A percentile compares a stretch with the other conserved stretches of the same genome.
phyloP scores from a whole-genome alignment of 2,797 vertebrate species.

The Leptodactylus fallax region DNA sequence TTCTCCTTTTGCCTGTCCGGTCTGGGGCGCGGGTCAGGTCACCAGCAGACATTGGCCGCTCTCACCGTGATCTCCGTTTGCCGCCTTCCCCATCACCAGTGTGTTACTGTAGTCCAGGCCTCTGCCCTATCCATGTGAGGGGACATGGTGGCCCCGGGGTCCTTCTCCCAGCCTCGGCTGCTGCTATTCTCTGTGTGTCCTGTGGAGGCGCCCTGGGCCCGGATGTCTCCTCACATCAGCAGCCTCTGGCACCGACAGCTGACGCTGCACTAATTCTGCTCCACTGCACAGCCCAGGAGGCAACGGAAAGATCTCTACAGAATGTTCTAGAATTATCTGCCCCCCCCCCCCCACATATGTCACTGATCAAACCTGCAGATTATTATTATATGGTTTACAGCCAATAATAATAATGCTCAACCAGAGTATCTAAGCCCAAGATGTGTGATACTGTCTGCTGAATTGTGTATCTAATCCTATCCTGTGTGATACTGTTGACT shows the following conservation, averaged over 20 bases:
- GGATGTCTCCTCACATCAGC: slow-evolving; percentile 16
- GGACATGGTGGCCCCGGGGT: slow-evolving; percentile 9
- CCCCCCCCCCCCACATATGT: no score
- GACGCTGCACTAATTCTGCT: slow-evolving; percentile 31
- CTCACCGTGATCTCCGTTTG: slow-evolving; percentile 11
- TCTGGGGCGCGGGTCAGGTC: no score
- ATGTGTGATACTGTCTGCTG: background rate
- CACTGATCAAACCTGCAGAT: no score
- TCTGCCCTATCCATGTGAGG: slow-evolving; percentile 37
- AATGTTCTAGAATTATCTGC: background rate
- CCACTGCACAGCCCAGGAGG: background rate
- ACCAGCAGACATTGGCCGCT: slow-evolving; percentile 5
- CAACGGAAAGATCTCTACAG: background rate
- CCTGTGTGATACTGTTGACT: background rate
- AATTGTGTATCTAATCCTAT: background rate
- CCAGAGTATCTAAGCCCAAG: background rate
- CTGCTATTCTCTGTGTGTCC: background rate
- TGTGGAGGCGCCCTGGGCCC: background rate
- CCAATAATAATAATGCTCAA: no score
- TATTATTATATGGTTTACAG: no score
- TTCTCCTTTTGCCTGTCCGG: background rate
- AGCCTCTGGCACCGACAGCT: background rate
- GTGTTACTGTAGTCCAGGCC: no score
- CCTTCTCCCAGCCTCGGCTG: background rate
- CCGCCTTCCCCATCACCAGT: slow-evolving; percentile 50